Base-by-base conservation (phyloP, 2,797 vertebrate species). In the Fratercula arctica region DNA sequence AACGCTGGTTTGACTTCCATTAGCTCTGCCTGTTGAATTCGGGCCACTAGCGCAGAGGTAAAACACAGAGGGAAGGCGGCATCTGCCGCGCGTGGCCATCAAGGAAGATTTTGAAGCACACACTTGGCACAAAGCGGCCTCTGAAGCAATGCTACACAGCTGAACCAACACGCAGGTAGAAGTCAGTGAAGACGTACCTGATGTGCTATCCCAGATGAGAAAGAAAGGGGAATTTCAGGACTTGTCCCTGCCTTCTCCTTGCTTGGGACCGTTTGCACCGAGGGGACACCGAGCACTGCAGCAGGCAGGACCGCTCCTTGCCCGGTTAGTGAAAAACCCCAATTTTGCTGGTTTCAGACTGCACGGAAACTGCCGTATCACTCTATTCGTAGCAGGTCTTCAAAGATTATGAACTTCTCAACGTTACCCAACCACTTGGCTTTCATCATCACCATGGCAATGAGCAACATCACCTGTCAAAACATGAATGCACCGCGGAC, bases 401-500 rank as follows among this genome's bases (percentile, higher is more conserved):
- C n/a, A 31, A 35, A 66, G 39, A 57, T 3, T 10, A 14, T 13
- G n/a, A 88, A 69, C 50, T 53, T 76, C 33, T 29, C 43, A 59
- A 66, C n/a, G 7, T n/a, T 4, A 57, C 23, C 45, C 39, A 80
- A 13, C 20, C 57, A 14, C 18, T 6, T 12, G 31, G 61, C 43
- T 73, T 79, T 69, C 51, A 72, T 6, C 70, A 53, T 12, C 57
- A 24, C 57, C 15, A 8, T 0, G 0, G 84, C 89, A 60, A 16
- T 1, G 1, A 51, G 73, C 7, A 25, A 35, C 53, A 72, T 16
- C 39, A 18, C 18, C 56, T 12, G 6, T 8, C 48, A 16, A 50
- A 45, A 35, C 21, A n/a, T 0, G 1, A 13, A 16, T 11, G 56
- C 74, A 25, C 43, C 2, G 0, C 51, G 31, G 29, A 60, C 26